phyloP scores from a whole-genome alignment of 2,888 invertebrate genomes.

The Conus canariensis region DNA sequence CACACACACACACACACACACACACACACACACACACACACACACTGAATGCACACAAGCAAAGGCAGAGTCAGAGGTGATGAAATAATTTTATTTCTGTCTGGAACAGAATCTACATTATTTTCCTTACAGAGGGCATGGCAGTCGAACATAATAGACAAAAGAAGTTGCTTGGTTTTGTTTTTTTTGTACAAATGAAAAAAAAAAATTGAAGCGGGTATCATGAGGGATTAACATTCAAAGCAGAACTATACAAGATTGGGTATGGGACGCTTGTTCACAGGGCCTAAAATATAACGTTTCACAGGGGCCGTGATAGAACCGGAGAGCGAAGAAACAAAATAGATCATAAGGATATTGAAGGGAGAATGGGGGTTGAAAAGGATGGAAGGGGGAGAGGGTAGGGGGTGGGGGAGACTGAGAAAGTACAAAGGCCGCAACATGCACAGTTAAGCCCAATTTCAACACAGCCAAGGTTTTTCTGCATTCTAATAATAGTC shows the following conservation, averaged over 20 bases:
- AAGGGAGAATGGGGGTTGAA: background rate
- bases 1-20: too few relatives aligned
- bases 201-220: background rate
- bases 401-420: background rate
- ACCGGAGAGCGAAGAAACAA: background rate
- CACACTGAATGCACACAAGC: background rate
- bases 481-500: background rate
- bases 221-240: background rate
- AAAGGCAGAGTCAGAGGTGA: background rate
- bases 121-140: constrained; percentile 24
- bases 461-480: background rate
- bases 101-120: constrained; percentile 36
- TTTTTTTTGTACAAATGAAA: background rate
- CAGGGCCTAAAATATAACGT: background rate
- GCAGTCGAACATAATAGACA: background rate
- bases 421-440: constrained; percentile 7
- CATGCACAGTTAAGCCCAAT: background rate
- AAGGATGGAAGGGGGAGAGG: background rate
- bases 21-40: too few relatives aligned
- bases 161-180: too few relatives aligned
- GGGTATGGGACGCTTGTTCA: background rate
- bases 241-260: background rate
- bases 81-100: constrained; percentile 31
- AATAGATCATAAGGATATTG: background rate
- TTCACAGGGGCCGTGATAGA: background rate